phyloP scores from a whole-genome alignment of 1,140 invertebrate species.

The Sarcophaga bullata region DNA sequence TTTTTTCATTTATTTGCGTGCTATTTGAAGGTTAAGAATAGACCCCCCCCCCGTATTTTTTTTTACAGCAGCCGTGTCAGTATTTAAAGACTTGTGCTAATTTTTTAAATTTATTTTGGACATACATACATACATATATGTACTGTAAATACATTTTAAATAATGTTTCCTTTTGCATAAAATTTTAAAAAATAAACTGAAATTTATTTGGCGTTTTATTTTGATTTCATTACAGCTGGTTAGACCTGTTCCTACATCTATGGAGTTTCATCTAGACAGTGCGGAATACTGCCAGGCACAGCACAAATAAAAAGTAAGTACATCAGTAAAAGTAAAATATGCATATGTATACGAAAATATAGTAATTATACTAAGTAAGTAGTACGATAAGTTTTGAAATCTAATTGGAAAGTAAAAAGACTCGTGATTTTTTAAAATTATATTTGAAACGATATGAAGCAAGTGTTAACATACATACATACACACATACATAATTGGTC shows the following conservation, averaged over 20 bases:
- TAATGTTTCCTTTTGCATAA: neutral
- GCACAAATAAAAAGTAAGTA: conserved; percentile 84
- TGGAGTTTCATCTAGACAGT: conserved; percentile 96
- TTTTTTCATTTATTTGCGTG: conserved; percentile 28
- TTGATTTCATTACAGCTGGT: conserved; percentile 57
- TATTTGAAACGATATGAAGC: no score
- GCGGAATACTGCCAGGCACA: conserved; percentile 96
- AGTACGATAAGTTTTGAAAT: no score
- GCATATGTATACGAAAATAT: no score
- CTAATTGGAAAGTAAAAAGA: no score
- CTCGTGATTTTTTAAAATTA: no score
- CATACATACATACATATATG: neutral
- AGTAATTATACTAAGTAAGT: no score
- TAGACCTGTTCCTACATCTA: conserved; percentile 82
- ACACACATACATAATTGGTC: no score
- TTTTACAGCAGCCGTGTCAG: neutral
- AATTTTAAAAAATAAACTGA: neutral
- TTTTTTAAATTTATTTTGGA: conserved; percentile 13
- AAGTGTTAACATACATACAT: no score
- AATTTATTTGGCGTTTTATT: conserved; percentile 29
- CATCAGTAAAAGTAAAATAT: neutral
- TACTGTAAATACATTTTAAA: neutral
- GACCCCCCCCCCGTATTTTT: no score
- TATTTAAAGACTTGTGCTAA: conserved; percentile 12
- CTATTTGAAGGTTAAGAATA: conserved; percentile 28